A percentile compares a stretch with the other conserved stretches of the same genome.
Evolutionary conservation across 2,797 vertebrate species (phyloP).

Genomic region (Meriones psammophilus): DNA sequence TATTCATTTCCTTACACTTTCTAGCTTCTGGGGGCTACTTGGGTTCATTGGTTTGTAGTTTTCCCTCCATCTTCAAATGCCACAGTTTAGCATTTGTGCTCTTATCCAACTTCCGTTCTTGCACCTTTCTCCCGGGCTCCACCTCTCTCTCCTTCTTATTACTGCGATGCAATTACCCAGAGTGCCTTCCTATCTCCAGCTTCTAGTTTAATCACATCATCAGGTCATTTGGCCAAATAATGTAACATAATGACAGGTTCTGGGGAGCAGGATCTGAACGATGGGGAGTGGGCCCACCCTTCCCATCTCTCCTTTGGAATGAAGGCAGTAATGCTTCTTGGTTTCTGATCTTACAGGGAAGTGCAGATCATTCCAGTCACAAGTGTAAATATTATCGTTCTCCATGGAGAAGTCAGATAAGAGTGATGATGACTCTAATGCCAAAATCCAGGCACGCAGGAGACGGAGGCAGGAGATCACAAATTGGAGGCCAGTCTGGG

Average conservation of each 20-base stretch:
- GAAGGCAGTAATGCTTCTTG: neutral
- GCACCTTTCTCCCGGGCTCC: neutral
- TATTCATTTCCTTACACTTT: neutral
- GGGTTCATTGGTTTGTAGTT: neutral
- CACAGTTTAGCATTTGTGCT: neutral
- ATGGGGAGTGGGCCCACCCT: neutral
- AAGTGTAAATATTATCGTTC: neutral
- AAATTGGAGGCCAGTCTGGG: neutral
- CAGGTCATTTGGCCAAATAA: neutral
- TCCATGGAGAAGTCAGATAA: constrained; percentile 11
- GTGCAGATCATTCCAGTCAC: neutral
- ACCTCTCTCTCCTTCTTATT: neutral
- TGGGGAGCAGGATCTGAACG: neutral
- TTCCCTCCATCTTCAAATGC: neutral
- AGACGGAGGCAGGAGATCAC: neutral
- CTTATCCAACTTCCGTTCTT: neutral
- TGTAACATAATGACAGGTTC: neutral
- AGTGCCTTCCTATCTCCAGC: neutral
- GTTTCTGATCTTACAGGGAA: neutral
- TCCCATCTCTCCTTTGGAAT: neutral
- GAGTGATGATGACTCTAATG: neutral
- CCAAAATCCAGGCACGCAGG: neutral
- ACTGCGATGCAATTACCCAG: neutral
- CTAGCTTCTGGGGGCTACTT: neutral
- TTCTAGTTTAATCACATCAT: neutral